Base-by-base conservation (phyloP, 2,797 vertebrate species). In the Ceyx erithaca region DNA sequence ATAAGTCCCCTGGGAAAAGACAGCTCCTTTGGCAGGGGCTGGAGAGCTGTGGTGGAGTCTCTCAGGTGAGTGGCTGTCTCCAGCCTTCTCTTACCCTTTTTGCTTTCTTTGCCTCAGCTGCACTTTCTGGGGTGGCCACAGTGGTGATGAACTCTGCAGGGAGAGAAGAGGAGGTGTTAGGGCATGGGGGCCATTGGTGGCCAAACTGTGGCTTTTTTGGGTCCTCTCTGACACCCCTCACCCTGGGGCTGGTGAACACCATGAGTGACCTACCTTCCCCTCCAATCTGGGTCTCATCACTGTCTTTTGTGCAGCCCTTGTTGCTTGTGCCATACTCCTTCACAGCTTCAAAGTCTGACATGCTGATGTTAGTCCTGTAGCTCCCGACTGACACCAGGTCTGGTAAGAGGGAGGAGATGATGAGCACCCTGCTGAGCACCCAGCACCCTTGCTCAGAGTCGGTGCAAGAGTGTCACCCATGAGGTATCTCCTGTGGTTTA, bases 341-440 rank as follows among this genome's bases (percentile, higher is more conserved):
- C 58, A 94, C 20, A 20, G 95, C 96, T 58, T 97, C 97, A 0
- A 98, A 97, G 80, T 98, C 98, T 0, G 97, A 94, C 98, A 98
- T 97, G 95, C 97, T 98, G 55, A 98, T 97, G 79, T 98, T 97
- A 0, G 98, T 98, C 82, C 97, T 97, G 93, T 98, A 98, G 95
- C 98, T 98, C 91, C 96, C 96, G 21, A 98, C 41, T 1, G 98
- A 98, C 75, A 98, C 78, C 41, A 98, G 95, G 21, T 98, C 98
- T 98, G 94, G 52, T 0, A 1, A 9, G 54, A 72, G 66, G 25
- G 37, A 48, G 37, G n/a, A 54, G 63, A 9, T 30, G 49, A 10
- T 8, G 10, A 69, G 33, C 0, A 14, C 26, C 18, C 28, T 7
- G 3, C 6, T 8, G 11, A 68, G n/a, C 0, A 14, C 26, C 18